These are phyloP conservation scores for Oreotragus oreotragus DNA, from an alignment of 2,113 vertebrate species.

Conservation along the genomic window DNA sequence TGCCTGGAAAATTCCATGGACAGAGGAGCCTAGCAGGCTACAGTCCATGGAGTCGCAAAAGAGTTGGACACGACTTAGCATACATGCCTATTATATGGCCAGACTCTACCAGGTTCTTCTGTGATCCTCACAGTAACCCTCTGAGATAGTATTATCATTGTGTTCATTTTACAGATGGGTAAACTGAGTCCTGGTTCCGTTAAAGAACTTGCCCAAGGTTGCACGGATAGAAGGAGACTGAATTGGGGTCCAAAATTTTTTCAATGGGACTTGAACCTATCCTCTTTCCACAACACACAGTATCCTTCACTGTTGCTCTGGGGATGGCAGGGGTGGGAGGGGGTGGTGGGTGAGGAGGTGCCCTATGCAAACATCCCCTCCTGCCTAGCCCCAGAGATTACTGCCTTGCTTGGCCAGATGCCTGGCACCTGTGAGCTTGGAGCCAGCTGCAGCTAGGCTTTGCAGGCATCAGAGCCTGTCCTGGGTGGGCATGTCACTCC, in stretches of 20 bases:
- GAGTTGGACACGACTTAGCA: background rate
- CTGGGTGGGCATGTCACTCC: slow-evolving; percentile 37
- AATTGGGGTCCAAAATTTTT: background rate
- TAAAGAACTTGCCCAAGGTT: background rate
- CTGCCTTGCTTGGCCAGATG: background rate
- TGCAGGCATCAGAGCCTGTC: background rate
- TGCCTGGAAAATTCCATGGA: background rate
- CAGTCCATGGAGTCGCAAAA: background rate
- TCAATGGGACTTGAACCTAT: background rate
- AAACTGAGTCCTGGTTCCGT: background rate
- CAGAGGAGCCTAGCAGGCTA: background rate
- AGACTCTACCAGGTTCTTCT: background rate
- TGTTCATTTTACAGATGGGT: background rate
- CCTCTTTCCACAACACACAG: background rate
- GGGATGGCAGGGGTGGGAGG: background rate
- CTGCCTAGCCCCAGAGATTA: background rate
- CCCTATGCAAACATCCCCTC: background rate
- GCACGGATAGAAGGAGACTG: background rate
- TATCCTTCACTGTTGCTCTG: background rate
- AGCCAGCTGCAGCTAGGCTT: background rate
- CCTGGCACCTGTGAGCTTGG: slow-evolving; percentile 40
- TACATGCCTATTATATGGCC: background rate
- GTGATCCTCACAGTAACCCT: background rate
- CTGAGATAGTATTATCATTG: background rate
- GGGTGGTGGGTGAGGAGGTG: background rate